A percentile compares a stretch with the other conserved stretches of the same genome.
Conservation (phyloP, 2,113 vertebrate genomes). For the Cephalopholis sonnerati region DNA sequence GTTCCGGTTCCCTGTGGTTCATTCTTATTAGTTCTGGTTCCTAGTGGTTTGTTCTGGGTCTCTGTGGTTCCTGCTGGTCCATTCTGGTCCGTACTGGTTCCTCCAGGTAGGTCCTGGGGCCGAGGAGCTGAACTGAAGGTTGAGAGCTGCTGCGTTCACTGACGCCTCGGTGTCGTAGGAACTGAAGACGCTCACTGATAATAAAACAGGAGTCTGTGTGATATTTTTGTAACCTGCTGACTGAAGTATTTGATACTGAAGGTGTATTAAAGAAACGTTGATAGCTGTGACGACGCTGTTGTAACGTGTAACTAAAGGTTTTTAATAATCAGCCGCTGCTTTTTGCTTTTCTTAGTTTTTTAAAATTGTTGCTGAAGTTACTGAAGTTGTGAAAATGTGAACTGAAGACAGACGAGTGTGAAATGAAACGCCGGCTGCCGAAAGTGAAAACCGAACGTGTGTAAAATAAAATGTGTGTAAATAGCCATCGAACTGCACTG, state of each 20-base stretch:
- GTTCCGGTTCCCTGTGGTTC: too few species aligned
- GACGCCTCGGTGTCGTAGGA: background rate
- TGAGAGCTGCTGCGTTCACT: conserved; percentile 38
- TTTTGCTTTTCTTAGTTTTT: conserved; percentile 64
- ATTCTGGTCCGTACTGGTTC: too few species aligned
- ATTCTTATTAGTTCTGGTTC: too few species aligned
- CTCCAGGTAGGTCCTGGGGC: too few species aligned
- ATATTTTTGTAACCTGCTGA: conserved; percentile 70
- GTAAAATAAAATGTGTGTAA: conserved; percentile 63
- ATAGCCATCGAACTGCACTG: conserved; percentile 62
- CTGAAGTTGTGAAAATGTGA: conserved; percentile 59
- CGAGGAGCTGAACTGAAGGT: background rate
- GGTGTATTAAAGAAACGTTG: conserved; percentile 51
- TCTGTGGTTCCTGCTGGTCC: too few species aligned
- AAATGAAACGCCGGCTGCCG: background rate
- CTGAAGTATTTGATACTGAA: conserved; percentile 75
- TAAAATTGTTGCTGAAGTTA: conserved; percentile 45
- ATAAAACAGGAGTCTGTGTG: conserved; percentile 11
- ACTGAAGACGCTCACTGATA: background rate
- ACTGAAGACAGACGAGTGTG: conserved; percentile 10
- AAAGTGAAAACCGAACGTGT: background rate
- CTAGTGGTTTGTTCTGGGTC: too few species aligned
- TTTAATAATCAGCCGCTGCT: conserved; percentile 57
- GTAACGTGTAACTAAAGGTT: conserved; percentile 54
- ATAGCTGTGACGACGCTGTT: conserved; percentile 53